Conservation (phyloP, 2,113 vertebrate species). For the Macrotus californicus region DNA sequence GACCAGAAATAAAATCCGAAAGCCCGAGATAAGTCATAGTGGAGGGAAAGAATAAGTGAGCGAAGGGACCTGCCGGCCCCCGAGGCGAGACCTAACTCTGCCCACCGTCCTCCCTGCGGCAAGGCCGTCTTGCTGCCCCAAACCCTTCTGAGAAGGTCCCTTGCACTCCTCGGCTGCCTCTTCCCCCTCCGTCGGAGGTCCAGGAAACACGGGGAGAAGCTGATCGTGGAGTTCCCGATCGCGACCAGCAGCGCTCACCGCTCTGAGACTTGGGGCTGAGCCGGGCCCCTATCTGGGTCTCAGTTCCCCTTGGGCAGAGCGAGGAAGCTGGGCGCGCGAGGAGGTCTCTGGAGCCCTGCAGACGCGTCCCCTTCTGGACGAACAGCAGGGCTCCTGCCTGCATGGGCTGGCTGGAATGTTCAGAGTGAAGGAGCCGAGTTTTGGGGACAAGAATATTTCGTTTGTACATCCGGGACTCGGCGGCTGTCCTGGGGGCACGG, state of each 20-base stretch:
- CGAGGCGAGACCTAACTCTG: rapidly evolving
- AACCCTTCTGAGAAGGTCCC: not conserved
- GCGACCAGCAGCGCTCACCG: rapidly evolving
- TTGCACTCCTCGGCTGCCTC: not conserved
- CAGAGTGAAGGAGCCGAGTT: not conserved
- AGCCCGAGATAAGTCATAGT: not conserved
- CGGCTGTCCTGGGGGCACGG: not conserved
- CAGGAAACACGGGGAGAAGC: not conserved
- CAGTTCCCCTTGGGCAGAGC: not conserved
- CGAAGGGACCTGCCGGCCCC: not conserved
- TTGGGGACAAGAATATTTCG: not conserved
- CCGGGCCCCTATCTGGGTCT: not conserved
- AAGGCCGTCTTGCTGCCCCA: not conserved
- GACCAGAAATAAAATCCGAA: constrained; percentile 39
- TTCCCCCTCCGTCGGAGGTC: not conserved
- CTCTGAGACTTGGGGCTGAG: not conserved
- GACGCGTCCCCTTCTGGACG: not conserved
- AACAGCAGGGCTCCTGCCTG: not conserved
- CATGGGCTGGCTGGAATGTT: not conserved
- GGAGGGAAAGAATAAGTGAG: not conserved
- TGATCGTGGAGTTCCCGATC: not conserved
- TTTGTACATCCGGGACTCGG: not conserved
- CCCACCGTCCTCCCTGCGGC: not conserved
- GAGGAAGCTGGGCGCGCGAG: not conserved
- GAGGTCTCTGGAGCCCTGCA: not conserved